These are phyloP conservation scores for Omphaloscelis lunosa DNA, from an alignment of 2,888 invertebrate species.

Conservation along the genomic window DNA sequence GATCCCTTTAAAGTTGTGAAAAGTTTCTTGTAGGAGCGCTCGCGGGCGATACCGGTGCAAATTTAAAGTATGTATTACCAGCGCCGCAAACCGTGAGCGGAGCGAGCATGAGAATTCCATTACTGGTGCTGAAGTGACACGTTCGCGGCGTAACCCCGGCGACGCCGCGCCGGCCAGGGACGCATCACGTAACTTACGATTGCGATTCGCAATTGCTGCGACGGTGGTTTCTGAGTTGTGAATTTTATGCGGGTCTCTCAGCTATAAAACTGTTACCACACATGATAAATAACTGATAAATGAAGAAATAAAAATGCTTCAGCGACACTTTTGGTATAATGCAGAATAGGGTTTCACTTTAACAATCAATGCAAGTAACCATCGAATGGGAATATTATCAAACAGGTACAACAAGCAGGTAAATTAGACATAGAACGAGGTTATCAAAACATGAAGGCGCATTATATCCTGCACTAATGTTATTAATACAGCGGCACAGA, in stretches of 20 bases:
- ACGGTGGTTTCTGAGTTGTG: not conserved
- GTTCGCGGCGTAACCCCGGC: conserved; percentile 73
- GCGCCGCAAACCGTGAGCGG: conserved; percentile 84
- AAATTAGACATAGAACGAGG: too few relatives aligned
- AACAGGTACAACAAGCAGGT: too few relatives aligned
- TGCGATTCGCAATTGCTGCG: conserved; percentile 39
- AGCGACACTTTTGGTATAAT: not conserved
- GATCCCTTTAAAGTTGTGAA: conserved; percentile 82
- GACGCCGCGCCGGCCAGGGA: conserved; percentile 62
- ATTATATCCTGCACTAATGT: too few relatives aligned
- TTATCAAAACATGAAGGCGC: not conserved
- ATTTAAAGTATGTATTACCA: conserved; percentile 89
- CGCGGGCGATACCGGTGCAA: conserved; percentile 87
- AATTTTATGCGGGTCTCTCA: not conserved
- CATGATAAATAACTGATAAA: not conserved
- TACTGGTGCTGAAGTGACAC: conserved; percentile 85
- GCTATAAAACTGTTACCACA: not conserved
- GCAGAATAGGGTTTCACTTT: not conserved
- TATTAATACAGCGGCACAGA: too few relatives aligned
- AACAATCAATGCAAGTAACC: not conserved
- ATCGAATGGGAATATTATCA: not conserved
- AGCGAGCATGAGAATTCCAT: conserved; percentile 89
- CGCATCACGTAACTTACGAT: conserved; percentile 55
- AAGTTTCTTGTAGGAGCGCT: conserved; percentile 84
- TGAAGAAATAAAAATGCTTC: not conserved